A percentile compares a stretch with the other conserved stretches of the same genome.
Evolutionary conservation across 2,888 invertebrate species (phyloP).

Genomic region (Alviniconcha strummeri): DNA sequence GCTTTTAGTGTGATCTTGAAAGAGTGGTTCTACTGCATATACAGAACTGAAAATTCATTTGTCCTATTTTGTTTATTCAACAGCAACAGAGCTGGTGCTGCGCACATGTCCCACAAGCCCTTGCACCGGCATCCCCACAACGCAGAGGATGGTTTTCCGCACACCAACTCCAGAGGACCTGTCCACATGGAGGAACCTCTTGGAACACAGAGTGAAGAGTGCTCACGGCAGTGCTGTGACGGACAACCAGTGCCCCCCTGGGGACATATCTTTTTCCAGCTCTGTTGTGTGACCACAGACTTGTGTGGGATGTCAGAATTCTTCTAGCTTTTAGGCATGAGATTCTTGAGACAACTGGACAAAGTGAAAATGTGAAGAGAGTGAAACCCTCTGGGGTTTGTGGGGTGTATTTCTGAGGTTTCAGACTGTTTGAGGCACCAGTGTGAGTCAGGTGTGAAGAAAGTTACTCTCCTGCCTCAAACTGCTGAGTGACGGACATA

Average conservation of each 20-base stretch:
- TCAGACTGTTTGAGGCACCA: no score
- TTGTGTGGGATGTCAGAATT: neutral
- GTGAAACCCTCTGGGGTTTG: no score
- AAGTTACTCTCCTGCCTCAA: no score
- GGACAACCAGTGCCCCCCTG: neutral
- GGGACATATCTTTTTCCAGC: neutral
- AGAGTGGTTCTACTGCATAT: no score
- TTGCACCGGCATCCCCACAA: slow-evolving; percentile 34
- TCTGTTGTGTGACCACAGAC: neutral
- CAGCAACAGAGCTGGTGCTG: slow-evolving; percentile 62
- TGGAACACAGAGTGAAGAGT: slow-evolving; percentile 64
- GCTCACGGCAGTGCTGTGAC: slow-evolving; percentile 30
- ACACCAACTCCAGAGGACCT: slow-evolving; percentile 66
- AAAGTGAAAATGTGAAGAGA: no score
- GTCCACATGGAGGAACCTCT: slow-evolving; percentile 66
- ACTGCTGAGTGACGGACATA: no score
- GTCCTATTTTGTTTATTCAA: slow-evolving; percentile 27
- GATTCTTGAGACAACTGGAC: no score
- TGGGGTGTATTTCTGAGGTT: no score
- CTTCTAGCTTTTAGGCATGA: neutral
- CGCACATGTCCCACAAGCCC: slow-evolving; percentile 44
- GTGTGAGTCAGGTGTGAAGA: no score
- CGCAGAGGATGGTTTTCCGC: slow-evolving; percentile 48
- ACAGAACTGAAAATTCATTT: no score
- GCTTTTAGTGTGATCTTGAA: no score